phyloP scores from a whole-genome alignment of 2,113 vertebrate species.

The Mionectes macconnelli region DNA sequence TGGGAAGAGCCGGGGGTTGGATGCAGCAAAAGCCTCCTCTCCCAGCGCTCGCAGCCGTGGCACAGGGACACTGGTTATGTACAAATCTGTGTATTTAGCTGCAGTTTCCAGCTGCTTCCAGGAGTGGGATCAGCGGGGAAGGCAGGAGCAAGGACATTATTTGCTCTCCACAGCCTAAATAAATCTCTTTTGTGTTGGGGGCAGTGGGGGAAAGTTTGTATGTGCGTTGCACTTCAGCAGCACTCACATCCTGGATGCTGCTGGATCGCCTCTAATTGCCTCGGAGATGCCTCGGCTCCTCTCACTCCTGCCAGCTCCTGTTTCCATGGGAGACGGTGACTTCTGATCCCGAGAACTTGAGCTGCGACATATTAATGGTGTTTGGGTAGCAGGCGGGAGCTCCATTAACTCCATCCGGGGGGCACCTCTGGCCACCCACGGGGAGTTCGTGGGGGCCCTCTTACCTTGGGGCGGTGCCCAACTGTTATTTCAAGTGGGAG shows the following conservation, averaged over 20 bases:
- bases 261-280: neutral
- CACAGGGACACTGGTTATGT: rapidly evolving
- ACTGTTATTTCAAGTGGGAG: neutral
- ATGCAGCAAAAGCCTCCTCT: neutral
- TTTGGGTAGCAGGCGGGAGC: neutral
- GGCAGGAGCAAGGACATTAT: neutral
- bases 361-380: neutral
- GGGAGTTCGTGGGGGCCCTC: neutral
- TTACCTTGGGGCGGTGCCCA: neutral
- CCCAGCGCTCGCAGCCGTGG: rapidly evolving
- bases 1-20: neutral
- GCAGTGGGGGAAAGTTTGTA: neutral
- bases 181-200: neutral
- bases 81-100: neutral
- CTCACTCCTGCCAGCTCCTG: neutral
- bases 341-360: neutral
- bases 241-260: neutral
- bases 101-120: neutral
- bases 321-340: neutral
- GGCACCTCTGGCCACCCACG: no score
- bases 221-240: neutral
- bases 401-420: neutral
- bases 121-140: rapidly evolving
- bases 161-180: neutral
- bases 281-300: neutral